Evolutionary conservation across 2,888 invertebrate genomes (phyloP), one percentile per base, ranked within the genome.

Genomic region (Ophion costatus): DNA sequence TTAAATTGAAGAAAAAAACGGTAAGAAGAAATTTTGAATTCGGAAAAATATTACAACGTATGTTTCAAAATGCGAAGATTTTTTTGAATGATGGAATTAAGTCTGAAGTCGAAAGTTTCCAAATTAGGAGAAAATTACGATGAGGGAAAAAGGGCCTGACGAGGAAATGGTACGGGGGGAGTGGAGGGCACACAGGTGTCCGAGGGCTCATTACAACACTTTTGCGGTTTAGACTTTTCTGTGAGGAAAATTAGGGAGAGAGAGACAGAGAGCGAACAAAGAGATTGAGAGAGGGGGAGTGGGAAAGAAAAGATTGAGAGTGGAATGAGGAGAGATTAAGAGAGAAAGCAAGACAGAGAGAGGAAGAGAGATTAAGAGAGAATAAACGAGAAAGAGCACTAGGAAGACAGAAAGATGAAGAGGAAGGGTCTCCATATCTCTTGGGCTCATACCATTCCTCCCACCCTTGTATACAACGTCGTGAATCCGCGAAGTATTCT

Each of bases 211-310:
- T 85, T 82, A 82, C 76, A 61, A 70, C 24, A 59, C 51, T 76
- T 71, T 79, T 76, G 84, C 82, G 84, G 79, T 85, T 82, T 82
- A 80, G 82, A 76, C 84, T 79, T 82, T 85, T 82, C 80, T 76
- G 71, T 85, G 84, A 82, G 82, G 82, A 85, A 85, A 76, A 82
- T 85, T 85, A 82, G 84, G 66, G 77, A 24, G 51, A 24, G 29
- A 57, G 51, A n/a, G 70, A 66, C 33, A 51, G 17, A 51, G 51
- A 51, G 5, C 51, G 51, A 14, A 14, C 51, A 3, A 4, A 51
- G 14, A 3, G 5, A 51, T 51, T 14, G 51, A 51, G 51, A 5
- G 51, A 17, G 17, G 4, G 51, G 4, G 17, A 5, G 5, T 17
- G 51, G 75, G 11, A 7, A 20, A 22, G 22, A 38, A 22, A 66